Evolutionary conservation across 2,113 vertebrate genomes (phyloP), one percentile per base, ranked within the genome.

Genomic region (Rousettus leschenaultii): DNA sequence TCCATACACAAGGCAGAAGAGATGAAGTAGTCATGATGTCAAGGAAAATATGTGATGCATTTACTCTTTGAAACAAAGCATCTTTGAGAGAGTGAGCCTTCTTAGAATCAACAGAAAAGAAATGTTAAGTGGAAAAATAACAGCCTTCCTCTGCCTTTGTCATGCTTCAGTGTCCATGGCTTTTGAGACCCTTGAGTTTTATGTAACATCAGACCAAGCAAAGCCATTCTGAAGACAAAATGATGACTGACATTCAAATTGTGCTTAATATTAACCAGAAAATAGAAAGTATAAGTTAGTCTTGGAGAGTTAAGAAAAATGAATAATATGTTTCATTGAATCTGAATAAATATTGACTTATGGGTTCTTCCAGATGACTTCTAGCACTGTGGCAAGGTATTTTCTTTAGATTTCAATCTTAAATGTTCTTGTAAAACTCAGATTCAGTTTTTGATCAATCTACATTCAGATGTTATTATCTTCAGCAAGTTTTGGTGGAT

Each of bases 181-280:
- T 91, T 94, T 80, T 89, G 26, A 91, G 95, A 96, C 89, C n/a
- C 74, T 79, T 45, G 45, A 70, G 21, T 74, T 78, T 57, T 55
- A 48, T 59, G 26, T 43, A 61, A 71, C 40, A 66, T 19, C 53
- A 78, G 11, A 59, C 55, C 73, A 93, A 28, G n/a, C 13, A 93
- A 96, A 96, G 84, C 19, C 19, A 93, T 93, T 87, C 13, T 79
- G 51, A 96, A 89, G 59, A 48, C 1, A 91, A 94, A 96, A 96
- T 73, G 48, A 86, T 91, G 71, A 91, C 21, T 86, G 79, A 84
- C 82, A 93, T 95, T 94, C 30, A 95, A 70, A 84, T 97, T 83
- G 74, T 73, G 24, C 24, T 92, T 95, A 70, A 79, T 38, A 88
- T 94, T 86, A 89, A 28, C 78, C 91, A 96, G 89, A 94, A 91